Percentiles rank a stretch among this genome's conserved stretches.
Evolutionary conservation across 2,113 vertebrate genomes (phyloP).

Genomic region (Edolisoma coerulescens): DNA sequence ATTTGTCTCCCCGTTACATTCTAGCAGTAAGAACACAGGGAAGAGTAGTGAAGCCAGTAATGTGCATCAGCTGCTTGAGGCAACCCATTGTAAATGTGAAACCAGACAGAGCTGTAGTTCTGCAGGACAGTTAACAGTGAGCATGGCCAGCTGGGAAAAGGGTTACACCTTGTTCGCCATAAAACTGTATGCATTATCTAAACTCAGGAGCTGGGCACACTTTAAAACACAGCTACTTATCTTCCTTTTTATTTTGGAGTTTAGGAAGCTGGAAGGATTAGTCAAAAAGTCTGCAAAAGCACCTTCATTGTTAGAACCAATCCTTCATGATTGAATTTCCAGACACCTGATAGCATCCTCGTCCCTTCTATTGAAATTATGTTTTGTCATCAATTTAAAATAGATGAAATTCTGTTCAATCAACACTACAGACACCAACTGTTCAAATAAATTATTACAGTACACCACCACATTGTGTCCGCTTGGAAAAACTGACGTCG

Average conservation of each 20-base stretch:
- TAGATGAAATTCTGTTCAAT: background rate
- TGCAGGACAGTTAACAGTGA: background rate
- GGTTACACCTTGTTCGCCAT: background rate
- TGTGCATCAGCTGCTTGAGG: background rate
- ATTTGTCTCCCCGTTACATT: background rate
- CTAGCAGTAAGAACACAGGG: background rate
- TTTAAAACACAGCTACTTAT: background rate
- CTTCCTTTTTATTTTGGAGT: background rate
- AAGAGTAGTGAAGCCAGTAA: background rate
- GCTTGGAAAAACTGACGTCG: background rate
- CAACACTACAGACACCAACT: background rate
- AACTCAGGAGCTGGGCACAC: background rate
- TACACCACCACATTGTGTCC: background rate
- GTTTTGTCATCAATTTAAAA: background rate
- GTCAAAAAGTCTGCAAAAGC: background rate
- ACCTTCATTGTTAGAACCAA: background rate
- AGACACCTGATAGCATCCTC: background rate
- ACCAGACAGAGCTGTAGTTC: background rate
- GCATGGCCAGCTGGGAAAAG: background rate
- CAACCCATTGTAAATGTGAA: background rate
- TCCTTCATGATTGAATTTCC: background rate
- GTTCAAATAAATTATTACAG: background rate
- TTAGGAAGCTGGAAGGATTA: background rate
- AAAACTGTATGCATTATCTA: background rate
- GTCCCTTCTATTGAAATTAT: background rate